Conservation (phyloP, 2,888 invertebrate genomes). For the Diaprepes abbreviatus region DNA sequence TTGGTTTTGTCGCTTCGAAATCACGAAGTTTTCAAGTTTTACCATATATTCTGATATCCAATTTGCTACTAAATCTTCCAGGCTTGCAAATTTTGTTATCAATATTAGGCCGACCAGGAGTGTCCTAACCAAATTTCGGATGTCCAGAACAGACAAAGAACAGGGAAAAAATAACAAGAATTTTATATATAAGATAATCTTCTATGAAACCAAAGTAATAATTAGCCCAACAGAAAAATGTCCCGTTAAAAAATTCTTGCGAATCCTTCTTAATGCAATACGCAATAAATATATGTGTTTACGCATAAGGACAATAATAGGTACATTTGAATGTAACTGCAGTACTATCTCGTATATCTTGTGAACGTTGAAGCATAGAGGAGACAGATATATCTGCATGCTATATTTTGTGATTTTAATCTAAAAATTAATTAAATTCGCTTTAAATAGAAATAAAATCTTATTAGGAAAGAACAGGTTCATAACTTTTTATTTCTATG, state of each 20-base stretch:
- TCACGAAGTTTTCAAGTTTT: too few relatives aligned
- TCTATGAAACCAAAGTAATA: too few relatives aligned
- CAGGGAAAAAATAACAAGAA: too few relatives aligned
- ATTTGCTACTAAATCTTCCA: too few relatives aligned
- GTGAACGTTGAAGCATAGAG: slow-evolving; percentile 52
- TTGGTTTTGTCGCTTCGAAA: too few relatives aligned
- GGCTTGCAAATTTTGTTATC: too few relatives aligned
- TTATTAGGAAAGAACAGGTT: slow-evolving; percentile 49
- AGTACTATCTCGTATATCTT: slow-evolving; percentile 54
- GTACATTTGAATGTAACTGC: slow-evolving; percentile 55
- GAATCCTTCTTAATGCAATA: slow-evolving; percentile 46
- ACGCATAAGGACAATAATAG: slow-evolving; percentile 55
- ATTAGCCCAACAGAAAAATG: not conserved
- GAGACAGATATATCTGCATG: slow-evolving; percentile 52
- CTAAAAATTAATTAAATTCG: slow-evolving; percentile 57
- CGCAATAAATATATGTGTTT: slow-evolving; percentile 54
- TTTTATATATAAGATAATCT: too few relatives aligned
- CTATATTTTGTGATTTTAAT: slow-evolving; percentile 52
- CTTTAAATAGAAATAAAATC: slow-evolving; percentile 56
- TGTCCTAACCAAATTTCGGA: too few relatives aligned
- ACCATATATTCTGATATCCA: too few relatives aligned
- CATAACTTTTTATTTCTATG: slow-evolving; percentile 26
- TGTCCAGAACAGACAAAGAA: too few relatives aligned
- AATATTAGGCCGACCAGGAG: too few relatives aligned
- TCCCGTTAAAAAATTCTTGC: slow-evolving; percentile 1